Conservation (phyloP, 2,113 vertebrate genomes). For the Shinisaurus crocodilurus region DNA sequence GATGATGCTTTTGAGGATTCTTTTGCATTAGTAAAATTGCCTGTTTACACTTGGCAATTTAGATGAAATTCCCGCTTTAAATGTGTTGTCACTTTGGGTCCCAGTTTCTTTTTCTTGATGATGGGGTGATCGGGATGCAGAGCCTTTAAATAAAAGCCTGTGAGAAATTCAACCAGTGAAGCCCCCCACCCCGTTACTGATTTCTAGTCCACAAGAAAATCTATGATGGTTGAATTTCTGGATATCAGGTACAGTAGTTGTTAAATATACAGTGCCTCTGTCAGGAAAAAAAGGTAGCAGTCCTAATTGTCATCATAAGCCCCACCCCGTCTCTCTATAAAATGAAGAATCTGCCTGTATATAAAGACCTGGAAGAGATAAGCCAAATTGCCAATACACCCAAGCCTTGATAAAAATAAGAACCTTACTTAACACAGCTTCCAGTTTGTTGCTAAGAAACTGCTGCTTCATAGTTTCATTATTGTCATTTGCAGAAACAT, state of each 20-base stretch:
- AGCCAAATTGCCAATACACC: background rate
- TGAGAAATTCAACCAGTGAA: background rate
- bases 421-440: constrained; percentile 58
- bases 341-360: background rate
- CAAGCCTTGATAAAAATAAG: constrained; percentile 36
- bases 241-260: background rate
- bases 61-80: background rate
- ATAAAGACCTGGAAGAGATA: background rate
- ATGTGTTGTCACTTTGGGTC: background rate
- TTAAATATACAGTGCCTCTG: background rate
- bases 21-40: background rate
- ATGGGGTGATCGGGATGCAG: background rate
- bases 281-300: background rate
- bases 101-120: background rate
- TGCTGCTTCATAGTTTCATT: constrained; percentile 54
- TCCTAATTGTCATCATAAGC: background rate
- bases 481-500: constrained; percentile 57
- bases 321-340: no score
- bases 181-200: background rate
- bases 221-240: background rate
- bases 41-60: background rate
- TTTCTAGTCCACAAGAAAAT: background rate
- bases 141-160: background rate
- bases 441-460: constrained; percentile 78
- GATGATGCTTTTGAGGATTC: background rate